A percentile compares a stretch with the other conserved stretches of the same genome.
These are phyloP conservation scores for Phataginus tetradactyla DNA, from an alignment of 2,797 vertebrate species.

Conservation along the genomic window DNA sequence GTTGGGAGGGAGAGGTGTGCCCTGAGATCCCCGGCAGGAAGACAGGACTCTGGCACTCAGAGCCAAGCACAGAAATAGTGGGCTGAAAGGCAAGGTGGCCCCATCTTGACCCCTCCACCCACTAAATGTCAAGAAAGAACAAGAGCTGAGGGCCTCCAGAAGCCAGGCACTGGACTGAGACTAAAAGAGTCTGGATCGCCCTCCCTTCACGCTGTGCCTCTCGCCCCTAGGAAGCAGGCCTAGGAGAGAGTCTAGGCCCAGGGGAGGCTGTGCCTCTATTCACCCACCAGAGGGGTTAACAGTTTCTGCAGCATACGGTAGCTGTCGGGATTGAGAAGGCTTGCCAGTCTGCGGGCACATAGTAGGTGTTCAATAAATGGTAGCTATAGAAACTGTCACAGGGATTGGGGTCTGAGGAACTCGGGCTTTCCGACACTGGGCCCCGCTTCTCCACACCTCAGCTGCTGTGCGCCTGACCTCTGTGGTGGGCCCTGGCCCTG, in stretches of 20 bases:
- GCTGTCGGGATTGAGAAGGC: not conserved
- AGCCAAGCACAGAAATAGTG: not conserved
- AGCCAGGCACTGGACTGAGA: not conserved
- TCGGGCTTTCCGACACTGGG: not conserved
- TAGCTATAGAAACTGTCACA: not conserved
- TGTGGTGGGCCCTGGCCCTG: rapidly evolving
- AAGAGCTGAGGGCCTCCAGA: not conserved
- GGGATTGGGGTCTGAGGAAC: not conserved
- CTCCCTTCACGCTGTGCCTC: not conserved
- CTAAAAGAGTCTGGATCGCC: not conserved
- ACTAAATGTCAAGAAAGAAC: not conserved
- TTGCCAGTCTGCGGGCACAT: not conserved
- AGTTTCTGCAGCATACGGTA: not conserved
- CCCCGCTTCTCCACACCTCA: not conserved
- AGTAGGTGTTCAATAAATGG: not conserved
- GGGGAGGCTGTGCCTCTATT: not conserved
- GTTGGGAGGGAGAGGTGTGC: not conserved
- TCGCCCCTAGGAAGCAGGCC: not conserved
- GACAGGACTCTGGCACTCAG: not conserved
- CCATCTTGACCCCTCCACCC: not conserved
- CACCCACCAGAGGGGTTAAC: not conserved
- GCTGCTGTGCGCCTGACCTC: not conserved
- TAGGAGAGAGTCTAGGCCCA: not conserved
- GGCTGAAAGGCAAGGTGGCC: not conserved
- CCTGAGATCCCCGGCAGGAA: not conserved